phyloP scores from a whole-genome alignment of 1,140 invertebrate species.

The Tetragonula clypearis region DNA sequence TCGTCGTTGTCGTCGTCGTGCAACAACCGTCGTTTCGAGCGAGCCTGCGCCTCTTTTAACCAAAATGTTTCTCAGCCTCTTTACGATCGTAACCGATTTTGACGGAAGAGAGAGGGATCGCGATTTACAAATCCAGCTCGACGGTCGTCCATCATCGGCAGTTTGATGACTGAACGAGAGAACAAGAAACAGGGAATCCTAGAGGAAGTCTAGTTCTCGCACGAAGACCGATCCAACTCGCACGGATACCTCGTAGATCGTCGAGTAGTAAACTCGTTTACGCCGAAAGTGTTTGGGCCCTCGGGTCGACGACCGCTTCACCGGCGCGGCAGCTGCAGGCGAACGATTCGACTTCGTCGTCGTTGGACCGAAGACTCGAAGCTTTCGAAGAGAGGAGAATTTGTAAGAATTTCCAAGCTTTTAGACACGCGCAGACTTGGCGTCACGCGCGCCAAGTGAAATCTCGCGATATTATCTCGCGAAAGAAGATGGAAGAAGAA shows the following conservation, averaged over 20 bases:
- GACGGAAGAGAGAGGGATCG: slow-evolving; percentile 40
- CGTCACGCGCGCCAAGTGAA: background rate
- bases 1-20: slow-evolving; percentile 41
- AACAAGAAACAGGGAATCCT: background rate
- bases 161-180: background rate
- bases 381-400: slow-evolving; percentile 45
- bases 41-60: slow-evolving; percentile 49
- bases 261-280: slow-evolving; percentile 53
- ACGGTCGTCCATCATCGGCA: no score
- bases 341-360: slow-evolving; percentile 42
- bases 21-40: slow-evolving; percentile 51
- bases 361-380: background rate
- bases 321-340: slow-evolving; percentile 60
- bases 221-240: background rate
- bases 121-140: background rate
- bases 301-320: slow-evolving; percentile 61
- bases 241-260: slow-evolving; percentile 31
- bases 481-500: no score
- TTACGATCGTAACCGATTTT: slow-evolving; percentile 25
- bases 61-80: slow-evolving; percentile 37
- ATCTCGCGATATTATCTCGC: background rate
- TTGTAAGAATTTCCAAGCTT: slow-evolving; percentile 14
- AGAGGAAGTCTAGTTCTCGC: background rate
- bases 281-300: slow-evolving; percentile 45
- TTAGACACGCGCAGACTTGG: no score